Evolutionary conservation across 2,113 vertebrate species (phyloP).

Genomic region (Cryptomyrus ogoouensis): DNA sequence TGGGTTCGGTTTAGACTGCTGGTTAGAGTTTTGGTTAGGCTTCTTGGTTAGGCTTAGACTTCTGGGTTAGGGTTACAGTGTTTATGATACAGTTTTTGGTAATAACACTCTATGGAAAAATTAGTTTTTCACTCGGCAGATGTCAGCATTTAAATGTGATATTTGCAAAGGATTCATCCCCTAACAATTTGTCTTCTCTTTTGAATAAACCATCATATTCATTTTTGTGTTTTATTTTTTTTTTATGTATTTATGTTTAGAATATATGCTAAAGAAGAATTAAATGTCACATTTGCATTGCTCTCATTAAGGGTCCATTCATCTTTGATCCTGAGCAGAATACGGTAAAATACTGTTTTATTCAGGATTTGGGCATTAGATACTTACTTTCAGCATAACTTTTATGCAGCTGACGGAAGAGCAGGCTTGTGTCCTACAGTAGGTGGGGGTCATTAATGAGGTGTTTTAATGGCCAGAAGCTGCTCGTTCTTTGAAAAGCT

Average conservation of each 20-base stretch:
- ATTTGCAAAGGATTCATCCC: neutral
- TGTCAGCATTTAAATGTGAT: neutral
- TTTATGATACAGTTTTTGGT: neutral
- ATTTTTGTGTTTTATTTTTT: neutral
- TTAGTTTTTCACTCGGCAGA: neutral
- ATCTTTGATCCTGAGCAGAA: neutral
- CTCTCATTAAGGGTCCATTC: neutral
- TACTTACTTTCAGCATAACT: neutral
- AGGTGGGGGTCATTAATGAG: neutral
- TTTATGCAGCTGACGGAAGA: neutral
- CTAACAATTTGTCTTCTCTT: neutral
- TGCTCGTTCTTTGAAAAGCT: neutral
- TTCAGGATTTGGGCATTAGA: neutral
- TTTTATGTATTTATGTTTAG: neutral
- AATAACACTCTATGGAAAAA: neutral
- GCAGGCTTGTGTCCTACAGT: neutral
- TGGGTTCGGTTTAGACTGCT: neutral
- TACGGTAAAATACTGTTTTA: neutral
- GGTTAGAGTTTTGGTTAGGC: too few relatives aligned
- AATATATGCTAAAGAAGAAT: neutral
- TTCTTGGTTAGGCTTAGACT: neutral
- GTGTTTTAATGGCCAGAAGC: neutral
- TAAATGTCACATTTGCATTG: conserved; percentile 5
- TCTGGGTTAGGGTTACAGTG: neutral
- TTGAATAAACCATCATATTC: neutral